These are phyloP conservation scores for Trachemys scripta DNA, from an alignment of 2,113 vertebrate species.

Conservation along the genomic window DNA sequence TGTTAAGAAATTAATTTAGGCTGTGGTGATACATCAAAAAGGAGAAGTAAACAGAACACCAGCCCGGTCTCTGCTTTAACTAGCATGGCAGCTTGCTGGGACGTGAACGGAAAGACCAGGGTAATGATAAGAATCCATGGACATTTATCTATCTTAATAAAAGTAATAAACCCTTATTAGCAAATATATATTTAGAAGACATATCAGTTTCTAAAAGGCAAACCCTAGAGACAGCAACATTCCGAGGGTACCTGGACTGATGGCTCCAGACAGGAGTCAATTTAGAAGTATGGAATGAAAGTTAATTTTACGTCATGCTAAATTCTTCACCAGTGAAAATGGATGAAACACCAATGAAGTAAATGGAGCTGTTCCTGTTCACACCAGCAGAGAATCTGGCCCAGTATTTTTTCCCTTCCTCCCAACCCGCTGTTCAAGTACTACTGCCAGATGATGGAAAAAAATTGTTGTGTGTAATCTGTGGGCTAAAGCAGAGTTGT, in stretches of 20 bases:
- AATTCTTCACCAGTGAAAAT: not conserved
- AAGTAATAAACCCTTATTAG: not conserved
- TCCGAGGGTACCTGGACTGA: not conserved
- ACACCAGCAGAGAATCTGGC: not conserved
- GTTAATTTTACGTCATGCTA: not conserved
- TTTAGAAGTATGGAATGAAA: not conserved
- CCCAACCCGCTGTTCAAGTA: not conserved
- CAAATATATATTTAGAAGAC: not conserved
- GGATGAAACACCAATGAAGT: not conserved
- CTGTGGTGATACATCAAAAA: not conserved
- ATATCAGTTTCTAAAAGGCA: not conserved
- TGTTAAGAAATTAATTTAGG: conserved; percentile 46
- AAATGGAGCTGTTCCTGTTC: not conserved
- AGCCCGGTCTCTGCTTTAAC: not conserved
- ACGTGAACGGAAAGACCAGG: not conserved
- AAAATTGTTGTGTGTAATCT: not conserved
- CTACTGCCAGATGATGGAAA: not conserved
- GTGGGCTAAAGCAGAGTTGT: not conserved
- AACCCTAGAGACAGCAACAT: not conserved
- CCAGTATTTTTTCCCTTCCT: not conserved
- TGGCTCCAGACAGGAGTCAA: too few species aligned
- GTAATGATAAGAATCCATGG: not conserved
- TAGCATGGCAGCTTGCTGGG: not conserved
- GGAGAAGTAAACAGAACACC: not conserved
- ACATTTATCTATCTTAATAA: not conserved